phyloP scores from a whole-genome alignment of 2,888 invertebrate species.

The Cantharis nigra region DNA sequence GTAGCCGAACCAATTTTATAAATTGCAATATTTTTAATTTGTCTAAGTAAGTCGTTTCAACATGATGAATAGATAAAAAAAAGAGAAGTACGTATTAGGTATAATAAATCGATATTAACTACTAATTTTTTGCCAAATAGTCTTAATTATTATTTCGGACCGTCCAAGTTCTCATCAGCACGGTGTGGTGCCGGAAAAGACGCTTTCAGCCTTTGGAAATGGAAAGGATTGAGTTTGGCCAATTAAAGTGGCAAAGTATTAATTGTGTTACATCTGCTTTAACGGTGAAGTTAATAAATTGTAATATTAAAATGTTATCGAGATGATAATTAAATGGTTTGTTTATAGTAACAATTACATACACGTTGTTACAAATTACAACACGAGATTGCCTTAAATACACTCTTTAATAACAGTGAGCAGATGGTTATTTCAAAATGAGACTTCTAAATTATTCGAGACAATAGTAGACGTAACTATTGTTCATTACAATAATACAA shows the following conservation, averaged over 20 bases:
- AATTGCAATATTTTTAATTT: neutral
- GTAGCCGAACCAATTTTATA: neutral
- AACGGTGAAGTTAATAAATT: neutral
- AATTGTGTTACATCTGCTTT: neutral
- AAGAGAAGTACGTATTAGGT: neutral
- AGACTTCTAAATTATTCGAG: conserved; percentile 38
- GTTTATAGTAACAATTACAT: neutral
- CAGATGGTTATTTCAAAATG: conserved; percentile 36
- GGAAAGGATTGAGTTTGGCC: too few species aligned
- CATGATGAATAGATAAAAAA: neutral
- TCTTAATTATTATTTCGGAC: neutral
- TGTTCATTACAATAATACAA: conserved; percentile 28
- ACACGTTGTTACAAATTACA: neutral
- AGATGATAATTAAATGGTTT: neutral
- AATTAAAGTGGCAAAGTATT: neutral
- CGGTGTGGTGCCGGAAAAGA: neutral
- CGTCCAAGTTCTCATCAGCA: neutral
- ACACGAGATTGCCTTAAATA: neutral
- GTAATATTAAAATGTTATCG: neutral
- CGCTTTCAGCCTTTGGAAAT: too few species aligned
- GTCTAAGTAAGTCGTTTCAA: neutral
- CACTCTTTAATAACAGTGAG: conserved; percentile 32
- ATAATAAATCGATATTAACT: neutral
- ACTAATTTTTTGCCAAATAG: too few species aligned
- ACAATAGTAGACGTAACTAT: conserved; percentile 23